phyloP scores from a whole-genome alignment of 2,888 invertebrate species.

The Drosophila robusta region DNA sequence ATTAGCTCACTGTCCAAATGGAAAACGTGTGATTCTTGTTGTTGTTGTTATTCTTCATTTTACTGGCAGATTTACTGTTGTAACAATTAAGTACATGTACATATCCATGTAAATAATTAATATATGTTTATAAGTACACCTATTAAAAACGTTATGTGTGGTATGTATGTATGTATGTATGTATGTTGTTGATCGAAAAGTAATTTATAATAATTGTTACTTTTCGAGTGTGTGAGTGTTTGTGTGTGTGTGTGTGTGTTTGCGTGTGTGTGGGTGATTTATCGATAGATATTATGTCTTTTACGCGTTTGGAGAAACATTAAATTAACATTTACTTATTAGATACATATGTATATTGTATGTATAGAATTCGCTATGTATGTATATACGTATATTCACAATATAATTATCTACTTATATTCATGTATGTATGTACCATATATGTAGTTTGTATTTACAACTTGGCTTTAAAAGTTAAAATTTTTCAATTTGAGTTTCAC shows the following conservation, averaged over 20 bases:
- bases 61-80: constrained; percentile 73
- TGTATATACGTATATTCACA: constrained; percentile 27
- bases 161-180: neutral
- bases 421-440: constrained; percentile 6
- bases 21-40: constrained; percentile 79
- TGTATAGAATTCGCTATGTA: constrained; percentile 27
- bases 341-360: constrained; percentile 6
- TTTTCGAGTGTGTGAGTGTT: neutral
- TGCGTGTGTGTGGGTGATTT: constrained; percentile 20
- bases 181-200: constrained; percentile 11
- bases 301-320: constrained; percentile 67
- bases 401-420: constrained; percentile 35
- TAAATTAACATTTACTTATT: constrained; percentile 56
- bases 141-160: constrained; percentile 48
- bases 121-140: constrained; percentile 10
- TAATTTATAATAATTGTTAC: neutral
- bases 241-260: constrained; percentile 11
- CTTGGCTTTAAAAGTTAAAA: constrained; percentile 62
- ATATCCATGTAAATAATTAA: constrained; percentile 29
- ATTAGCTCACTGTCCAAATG: constrained; percentile 79
- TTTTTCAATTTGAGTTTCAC: constrained; percentile 45
- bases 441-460: constrained; percentile 50
- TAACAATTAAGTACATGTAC: constrained; percentile 44
- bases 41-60: constrained; percentile 59
- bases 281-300: constrained; percentile 68